Conservation (phyloP, 2,888 invertebrate genomes). For the Amphipoea oculea region DNA sequence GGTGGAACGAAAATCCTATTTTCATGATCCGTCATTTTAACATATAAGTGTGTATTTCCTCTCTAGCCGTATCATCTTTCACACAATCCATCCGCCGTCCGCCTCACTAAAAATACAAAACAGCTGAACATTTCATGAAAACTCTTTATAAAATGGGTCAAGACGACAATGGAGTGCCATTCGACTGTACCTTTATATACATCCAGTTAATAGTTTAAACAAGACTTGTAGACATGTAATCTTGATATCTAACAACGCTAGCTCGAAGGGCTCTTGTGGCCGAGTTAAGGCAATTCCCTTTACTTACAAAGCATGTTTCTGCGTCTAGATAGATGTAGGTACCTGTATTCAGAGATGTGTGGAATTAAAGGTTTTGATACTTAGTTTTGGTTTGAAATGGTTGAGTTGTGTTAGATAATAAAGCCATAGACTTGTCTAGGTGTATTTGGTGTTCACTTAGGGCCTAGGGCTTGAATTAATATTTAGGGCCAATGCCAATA, state of each 20-base stretch:
- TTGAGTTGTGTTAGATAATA: constrained; percentile 39
- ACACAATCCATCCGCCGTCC: neutral
- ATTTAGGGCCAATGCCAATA: no score
- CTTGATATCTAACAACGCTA: constrained; percentile 86
- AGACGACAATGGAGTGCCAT: constrained; percentile 62
- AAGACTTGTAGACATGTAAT: constrained; percentile 81
- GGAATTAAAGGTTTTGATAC: constrained; percentile 27
- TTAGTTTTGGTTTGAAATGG: constrained; percentile 35
- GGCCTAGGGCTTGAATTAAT: no score
- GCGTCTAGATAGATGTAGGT: neutral
- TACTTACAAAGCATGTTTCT: constrained; percentile 75
- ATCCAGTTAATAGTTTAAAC: constrained; percentile 82
- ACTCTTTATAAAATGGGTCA: constrained; percentile 44
- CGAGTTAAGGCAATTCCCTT: constrained; percentile 85
- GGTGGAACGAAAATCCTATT: no score
- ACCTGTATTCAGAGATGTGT: constrained; percentile 33
- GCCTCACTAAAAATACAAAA: constrained; percentile 15
- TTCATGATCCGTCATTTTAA: neutral
- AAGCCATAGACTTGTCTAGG: constrained; percentile 18
- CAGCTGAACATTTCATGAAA: constrained; percentile 32
- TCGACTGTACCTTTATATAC: constrained; percentile 64
- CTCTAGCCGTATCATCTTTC: neutral
- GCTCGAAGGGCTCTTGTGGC: constrained; percentile 77
- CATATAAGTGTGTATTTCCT: neutral
- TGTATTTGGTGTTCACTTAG: neutral